A percentile compares a stretch with the other conserved stretches of the same genome.
These are phyloP conservation scores for Psophia crepitans DNA, from an alignment of 2,113 vertebrate genomes.

Conservation along the genomic window DNA sequence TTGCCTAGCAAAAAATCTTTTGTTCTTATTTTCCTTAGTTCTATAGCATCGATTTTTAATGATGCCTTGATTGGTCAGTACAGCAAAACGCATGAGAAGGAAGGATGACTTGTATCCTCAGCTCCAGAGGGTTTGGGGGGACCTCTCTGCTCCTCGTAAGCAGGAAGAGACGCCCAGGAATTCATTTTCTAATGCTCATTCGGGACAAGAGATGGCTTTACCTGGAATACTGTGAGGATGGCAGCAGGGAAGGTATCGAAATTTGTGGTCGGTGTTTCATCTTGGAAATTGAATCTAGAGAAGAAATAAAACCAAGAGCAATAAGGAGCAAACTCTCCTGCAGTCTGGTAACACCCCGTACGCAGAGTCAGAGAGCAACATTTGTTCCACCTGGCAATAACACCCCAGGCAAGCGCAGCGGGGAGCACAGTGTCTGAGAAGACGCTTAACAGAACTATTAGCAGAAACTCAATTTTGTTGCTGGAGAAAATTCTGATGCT, in stretches of 20 bases:
- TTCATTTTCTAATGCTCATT: background rate
- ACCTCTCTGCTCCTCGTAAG: background rate
- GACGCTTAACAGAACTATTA: background rate
- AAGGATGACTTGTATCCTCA: background rate
- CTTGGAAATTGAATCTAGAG: slow-evolving; percentile 91
- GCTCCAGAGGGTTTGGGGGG: background rate
- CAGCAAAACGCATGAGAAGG: background rate
- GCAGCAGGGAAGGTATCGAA: slow-evolving; percentile 97
- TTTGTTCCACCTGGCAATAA: background rate
- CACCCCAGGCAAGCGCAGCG: background rate
- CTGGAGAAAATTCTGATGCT: background rate
- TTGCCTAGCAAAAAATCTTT: background rate
- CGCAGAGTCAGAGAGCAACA: background rate
- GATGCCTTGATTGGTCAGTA: fast-evolving
- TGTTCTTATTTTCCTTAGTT: background rate
- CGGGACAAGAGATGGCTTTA: slow-evolving; percentile 48
- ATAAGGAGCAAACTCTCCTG: background rate
- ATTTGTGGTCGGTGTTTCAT: slow-evolving; percentile 94
- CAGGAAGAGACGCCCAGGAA: background rate
- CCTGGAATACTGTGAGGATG: slow-evolving; percentile 98
- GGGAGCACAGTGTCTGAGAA: background rate
- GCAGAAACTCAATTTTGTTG: background rate
- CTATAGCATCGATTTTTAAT: background rate
- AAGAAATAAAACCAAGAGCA: background rate
- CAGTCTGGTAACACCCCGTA: background rate